Percentiles rank a stretch among this genome's conserved stretches.
phyloP scores from a whole-genome alignment of 2,888 invertebrate genomes.

The Neuroscelio doddi region DNA sequence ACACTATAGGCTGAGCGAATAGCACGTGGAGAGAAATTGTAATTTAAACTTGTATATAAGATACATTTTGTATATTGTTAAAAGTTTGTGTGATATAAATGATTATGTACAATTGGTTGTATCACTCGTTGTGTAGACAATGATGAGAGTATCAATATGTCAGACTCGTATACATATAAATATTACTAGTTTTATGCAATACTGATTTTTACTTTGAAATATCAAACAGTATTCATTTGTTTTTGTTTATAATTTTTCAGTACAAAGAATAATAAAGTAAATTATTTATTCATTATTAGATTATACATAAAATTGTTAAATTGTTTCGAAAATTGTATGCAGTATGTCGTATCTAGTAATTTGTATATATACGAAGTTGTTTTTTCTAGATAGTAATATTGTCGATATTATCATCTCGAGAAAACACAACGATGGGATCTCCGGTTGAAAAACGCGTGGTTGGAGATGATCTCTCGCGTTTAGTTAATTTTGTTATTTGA shows the following conservation, averaged over 20 bases:
- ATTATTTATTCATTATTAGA: not conserved
- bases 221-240: too few relatives aligned
- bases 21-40: constrained; percentile 59
- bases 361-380: constrained; percentile 39
- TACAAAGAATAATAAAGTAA: not conserved
- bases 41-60: constrained; percentile 72
- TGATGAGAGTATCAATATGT: constrained; percentile 24
- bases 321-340: not conserved
- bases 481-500: constrained; percentile 72
- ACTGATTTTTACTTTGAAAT: constrained; percentile 27
- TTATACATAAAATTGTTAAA: too few relatives aligned
- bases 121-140: constrained; percentile 39
- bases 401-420: constrained; percentile 43
- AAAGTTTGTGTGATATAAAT: constrained; percentile 73
- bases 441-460: constrained; percentile 55
- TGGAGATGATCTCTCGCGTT: constrained; percentile 66
- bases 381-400: constrained; percentile 31
- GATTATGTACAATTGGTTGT: constrained; percentile 65
- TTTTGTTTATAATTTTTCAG: not conserved
- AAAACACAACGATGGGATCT: constrained; percentile 42
- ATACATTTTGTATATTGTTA: constrained; percentile 73
- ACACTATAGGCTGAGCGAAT: constrained; percentile 19
- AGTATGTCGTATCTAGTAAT: constrained; percentile 36
- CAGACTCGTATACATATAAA: constrained; percentile 36
- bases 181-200: constrained; percentile 34